Evolutionary conservation across 2,113 vertebrate species (phyloP).

Genomic region (Craseonycteris thonglongyai): DNA sequence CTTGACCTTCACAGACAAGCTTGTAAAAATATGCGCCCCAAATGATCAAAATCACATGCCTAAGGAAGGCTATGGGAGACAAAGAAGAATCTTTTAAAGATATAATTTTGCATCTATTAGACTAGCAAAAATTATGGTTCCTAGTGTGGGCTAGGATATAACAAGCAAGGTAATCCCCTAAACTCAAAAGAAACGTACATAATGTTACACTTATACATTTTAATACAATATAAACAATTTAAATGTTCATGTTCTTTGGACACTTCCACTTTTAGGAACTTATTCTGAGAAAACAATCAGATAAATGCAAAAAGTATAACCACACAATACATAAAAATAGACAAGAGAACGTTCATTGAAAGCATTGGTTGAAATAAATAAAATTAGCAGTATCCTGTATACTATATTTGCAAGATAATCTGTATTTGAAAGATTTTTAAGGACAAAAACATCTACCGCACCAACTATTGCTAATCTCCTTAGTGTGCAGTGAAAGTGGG

Average conservation of each 20-base stretch:
- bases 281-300: not conserved
- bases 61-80: not conserved
- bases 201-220: too few species aligned
- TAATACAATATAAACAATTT: not conserved
- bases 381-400: not conserved
- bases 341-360: not conserved
- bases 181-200: not conserved
- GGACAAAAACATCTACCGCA: not conserved
- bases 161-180: not conserved
- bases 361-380: not conserved
- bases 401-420: not conserved
- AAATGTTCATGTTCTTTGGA: not conserved
- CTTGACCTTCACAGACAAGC: slow-evolving; percentile 13
- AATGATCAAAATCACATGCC: not conserved
- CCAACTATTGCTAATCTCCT: not conserved
- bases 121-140: not conserved
- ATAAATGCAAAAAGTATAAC: not conserved
- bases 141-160: not conserved
- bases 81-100: not conserved
- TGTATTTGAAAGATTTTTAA: not conserved
- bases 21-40: not conserved
- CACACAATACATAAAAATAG: not conserved
- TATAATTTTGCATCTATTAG: not conserved
- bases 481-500: not conserved
- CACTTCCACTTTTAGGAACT: not conserved